Conservation (phyloP, 2,888 invertebrate genomes). For the Branchellion lobata region DNA sequence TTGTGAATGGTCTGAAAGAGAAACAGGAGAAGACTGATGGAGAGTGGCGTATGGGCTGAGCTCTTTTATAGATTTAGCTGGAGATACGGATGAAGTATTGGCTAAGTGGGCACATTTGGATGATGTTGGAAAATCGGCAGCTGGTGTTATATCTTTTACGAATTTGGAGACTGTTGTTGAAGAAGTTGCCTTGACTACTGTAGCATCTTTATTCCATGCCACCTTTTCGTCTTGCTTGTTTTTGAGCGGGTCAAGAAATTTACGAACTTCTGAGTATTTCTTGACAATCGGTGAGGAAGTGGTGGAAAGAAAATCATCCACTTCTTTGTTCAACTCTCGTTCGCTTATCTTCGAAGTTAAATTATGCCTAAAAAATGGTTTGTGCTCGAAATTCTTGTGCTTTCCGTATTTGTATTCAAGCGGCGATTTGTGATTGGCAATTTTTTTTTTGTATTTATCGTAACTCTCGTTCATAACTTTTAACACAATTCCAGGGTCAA, state of each 20-base stretch:
- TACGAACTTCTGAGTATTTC: slow-evolving; percentile 3
- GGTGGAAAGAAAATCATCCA: slow-evolving; percentile 19
- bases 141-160: neutral
- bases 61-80: neutral
- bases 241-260: slow-evolving; percentile 5
- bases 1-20: neutral
- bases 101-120: too few species aligned
- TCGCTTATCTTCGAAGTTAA: neutral
- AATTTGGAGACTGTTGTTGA: too few species aligned
- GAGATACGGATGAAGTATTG: neutral
- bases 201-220: too few species aligned
- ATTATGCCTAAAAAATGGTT: neutral
- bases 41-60: neutral
- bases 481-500: slow-evolving; percentile 23
- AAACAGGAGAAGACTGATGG: neutral
- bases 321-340: slow-evolving; percentile 25
- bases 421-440: neutral
- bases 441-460: slow-evolving; percentile 26
- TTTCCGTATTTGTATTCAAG: neutral
- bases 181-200: neutral
- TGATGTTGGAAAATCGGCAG: too few species aligned
- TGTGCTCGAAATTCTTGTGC: neutral
- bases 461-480: slow-evolving; percentile 37
- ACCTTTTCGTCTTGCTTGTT: slow-evolving; percentile 35
- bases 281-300: neutral